Evolutionary conservation across 64 coral and sea anemone genomes (phyloP), one percentile per base, ranked within the genome.

Genomic region (Anthopleura sola): DNA sequence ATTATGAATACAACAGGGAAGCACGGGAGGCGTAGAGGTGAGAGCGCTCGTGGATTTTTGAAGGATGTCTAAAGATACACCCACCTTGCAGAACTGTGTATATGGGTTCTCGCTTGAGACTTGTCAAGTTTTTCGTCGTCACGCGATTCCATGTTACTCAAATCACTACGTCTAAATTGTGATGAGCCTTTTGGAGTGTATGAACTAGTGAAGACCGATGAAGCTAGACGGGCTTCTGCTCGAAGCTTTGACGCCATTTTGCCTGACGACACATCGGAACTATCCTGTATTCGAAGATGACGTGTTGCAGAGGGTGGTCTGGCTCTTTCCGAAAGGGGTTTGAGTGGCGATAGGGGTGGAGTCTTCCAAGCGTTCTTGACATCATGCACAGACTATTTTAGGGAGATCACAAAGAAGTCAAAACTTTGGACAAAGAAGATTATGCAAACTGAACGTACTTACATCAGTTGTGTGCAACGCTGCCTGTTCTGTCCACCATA

Each of bases 401-500:
- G 6, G 57, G 24, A 24, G 57, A 24, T 6, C 57, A 60, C 19
- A 60, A 60, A 60, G 12, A 21, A 11, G 57, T 21, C 5, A n/a
- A 60, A 24, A 1, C 2, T 60, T 60, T n/a, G 2, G 23, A 60
- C 20, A 53, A 53, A 53, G 14, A 53, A 53, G 13, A 17, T 33
- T 16, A 32, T 13, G 1, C 66, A 71, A 37, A 79, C 20, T n/a
- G 17, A 44, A 79, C 6, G 4, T 48, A 79, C 76, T 79, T 48
- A 79, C 76, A 14, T 79, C 19, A 48, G 56, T 46, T 18, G 49
- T 36, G 34, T 33, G 78, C 19, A 90, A 85, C 0, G 96, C 79
- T 28, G 96, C 93, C 53, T 99, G 97, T 78, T 94, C 93, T 6
- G 90, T 87, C 97, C 97, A 99, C 97, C 97, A 99, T 49, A 94